These are phyloP conservation scores for Symphodus melops DNA, from an alignment of 2,113 vertebrate genomes.

Conservation along the genomic window DNA sequence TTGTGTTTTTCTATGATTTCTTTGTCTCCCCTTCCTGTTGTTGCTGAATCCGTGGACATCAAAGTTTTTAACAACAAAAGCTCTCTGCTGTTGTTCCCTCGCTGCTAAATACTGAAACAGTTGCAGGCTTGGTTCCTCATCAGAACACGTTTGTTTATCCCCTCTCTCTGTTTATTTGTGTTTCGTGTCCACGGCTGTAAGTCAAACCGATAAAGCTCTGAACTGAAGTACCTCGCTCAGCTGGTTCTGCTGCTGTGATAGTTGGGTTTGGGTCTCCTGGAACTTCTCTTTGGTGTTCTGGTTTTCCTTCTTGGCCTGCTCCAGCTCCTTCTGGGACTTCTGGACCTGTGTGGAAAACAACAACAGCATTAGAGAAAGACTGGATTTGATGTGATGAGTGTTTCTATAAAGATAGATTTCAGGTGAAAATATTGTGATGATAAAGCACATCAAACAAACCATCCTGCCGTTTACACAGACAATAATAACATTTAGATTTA, in stretches of 20 bases:
- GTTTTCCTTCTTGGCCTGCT: constrained; percentile 71
- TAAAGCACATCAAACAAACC: too few species aligned
- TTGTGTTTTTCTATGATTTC: neutral
- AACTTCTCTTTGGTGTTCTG: constrained; percentile 70
- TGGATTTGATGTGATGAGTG: too few species aligned
- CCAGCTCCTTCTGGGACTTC: constrained; percentile 82
- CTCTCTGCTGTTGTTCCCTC: neutral
- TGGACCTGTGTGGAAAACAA: constrained; percentile 70
- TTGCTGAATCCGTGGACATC: neutral
- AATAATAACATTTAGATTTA: too few species aligned
- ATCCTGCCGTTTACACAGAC: too few species aligned
- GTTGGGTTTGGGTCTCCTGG: constrained; percentile 69
- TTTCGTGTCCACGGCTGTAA: too few species aligned
- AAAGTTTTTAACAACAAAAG: neutral
- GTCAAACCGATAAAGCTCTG: too few species aligned
- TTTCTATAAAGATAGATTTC: too few species aligned
- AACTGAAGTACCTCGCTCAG: constrained; percentile 57
- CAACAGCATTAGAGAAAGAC: too few species aligned
- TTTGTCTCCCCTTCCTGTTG: neutral
- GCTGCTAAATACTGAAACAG: neutral
- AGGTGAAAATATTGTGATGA: too few species aligned
- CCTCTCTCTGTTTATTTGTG: too few species aligned
- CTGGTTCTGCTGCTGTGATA: constrained; percentile 60
- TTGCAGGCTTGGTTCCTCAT: too few species aligned
- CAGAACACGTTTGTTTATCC: too few species aligned